A percentile compares a stretch with the other conserved stretches of the same genome.
Evolutionary conservation across 2,888 invertebrate species (phyloP).

Genomic region (Acrobeloides nanus): DNA sequence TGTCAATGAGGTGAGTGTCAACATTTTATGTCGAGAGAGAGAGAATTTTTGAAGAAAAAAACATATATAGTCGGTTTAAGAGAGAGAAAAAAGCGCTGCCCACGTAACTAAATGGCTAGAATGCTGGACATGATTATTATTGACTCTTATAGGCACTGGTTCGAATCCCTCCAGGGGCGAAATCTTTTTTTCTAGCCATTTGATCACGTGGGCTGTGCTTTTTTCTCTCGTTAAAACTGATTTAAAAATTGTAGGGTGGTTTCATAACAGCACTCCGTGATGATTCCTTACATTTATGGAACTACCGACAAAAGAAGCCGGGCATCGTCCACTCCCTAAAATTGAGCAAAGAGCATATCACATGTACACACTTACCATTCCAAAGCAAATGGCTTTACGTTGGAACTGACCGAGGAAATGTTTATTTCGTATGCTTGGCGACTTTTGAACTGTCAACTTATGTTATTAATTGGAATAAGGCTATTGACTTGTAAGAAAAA

Average conservation of each 20-base stretch:
- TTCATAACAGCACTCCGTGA: constrained; percentile 89
- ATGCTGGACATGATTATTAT: too few species aligned
- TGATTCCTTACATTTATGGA: constrained; percentile 94
- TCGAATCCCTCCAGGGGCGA: too few species aligned
- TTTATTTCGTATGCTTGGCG: constrained; percentile 92
- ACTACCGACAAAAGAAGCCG: constrained; percentile 77
- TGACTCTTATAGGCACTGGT: too few species aligned
- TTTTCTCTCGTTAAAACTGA: not conserved
- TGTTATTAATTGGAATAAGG: constrained; percentile 99
- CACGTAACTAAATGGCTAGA: too few species aligned
- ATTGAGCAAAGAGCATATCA: constrained; percentile 75
- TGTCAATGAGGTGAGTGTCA: constrained; percentile 70
- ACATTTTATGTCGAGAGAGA: too few species aligned
- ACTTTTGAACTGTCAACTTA: constrained; percentile 91
- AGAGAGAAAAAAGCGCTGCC: too few species aligned
- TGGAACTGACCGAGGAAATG: constrained; percentile 90
- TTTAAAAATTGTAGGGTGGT: constrained; percentile 65
- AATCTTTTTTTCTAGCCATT: too few species aligned
- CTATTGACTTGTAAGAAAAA: constrained; percentile 80
- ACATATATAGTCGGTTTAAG: too few species aligned
- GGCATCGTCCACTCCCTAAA: constrained; percentile 89
- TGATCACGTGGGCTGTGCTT: too few species aligned
- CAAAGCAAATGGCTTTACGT: constrained; percentile 97
- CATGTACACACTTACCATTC: constrained; percentile 85
- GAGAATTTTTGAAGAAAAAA: too few species aligned